Conservation (phyloP, 2,113 vertebrate genomes). For the Ranitomeya variabilis region DNA sequence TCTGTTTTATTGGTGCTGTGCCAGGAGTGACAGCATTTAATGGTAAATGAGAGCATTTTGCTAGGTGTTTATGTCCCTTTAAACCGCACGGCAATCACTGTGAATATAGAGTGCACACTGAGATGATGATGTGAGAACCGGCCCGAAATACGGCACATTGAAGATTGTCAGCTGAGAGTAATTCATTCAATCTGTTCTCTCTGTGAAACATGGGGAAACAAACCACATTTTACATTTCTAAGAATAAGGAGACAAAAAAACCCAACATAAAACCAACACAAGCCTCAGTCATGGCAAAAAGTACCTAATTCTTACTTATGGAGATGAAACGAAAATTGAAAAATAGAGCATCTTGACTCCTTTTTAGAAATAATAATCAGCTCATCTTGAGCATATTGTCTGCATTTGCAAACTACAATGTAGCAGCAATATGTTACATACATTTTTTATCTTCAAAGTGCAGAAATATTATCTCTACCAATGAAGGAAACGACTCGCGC, state of each 20-base stretch:
- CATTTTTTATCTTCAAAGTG: constrained; percentile 37
- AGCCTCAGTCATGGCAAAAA: not conserved
- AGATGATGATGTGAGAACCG: constrained; percentile 35
- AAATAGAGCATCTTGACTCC: constrained; percentile 3
- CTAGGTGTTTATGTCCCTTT: constrained; percentile 43
- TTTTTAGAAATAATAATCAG: constrained; percentile 18
- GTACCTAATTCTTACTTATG: not conserved
- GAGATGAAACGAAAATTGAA: constrained; percentile 9
- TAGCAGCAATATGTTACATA: constrained; percentile 5
- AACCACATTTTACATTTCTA: constrained; percentile 40
- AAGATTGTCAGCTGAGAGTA: constrained; percentile 30
- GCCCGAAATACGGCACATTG: constrained; percentile 27
- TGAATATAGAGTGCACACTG: constrained; percentile 23
- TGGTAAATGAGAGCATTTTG: constrained; percentile 19
- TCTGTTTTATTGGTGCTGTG: constrained; percentile 11
- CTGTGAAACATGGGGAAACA: constrained; percentile 36
- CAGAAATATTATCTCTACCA: constrained; percentile 24
- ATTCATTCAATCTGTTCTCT: constrained; percentile 41
- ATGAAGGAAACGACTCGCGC: not conserved
- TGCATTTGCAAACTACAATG: constrained; percentile 17
- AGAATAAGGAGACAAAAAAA: constrained; percentile 7
- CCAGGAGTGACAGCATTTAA: constrained; percentile 23
- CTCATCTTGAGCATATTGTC: constrained; percentile 11
- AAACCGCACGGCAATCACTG: constrained; percentile 20
- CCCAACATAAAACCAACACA: not conserved